Evolutionary conservation across 1,140 invertebrate species (phyloP), one percentile per base, ranked within the genome.

Genomic region (Chelonus insularis): DNA sequence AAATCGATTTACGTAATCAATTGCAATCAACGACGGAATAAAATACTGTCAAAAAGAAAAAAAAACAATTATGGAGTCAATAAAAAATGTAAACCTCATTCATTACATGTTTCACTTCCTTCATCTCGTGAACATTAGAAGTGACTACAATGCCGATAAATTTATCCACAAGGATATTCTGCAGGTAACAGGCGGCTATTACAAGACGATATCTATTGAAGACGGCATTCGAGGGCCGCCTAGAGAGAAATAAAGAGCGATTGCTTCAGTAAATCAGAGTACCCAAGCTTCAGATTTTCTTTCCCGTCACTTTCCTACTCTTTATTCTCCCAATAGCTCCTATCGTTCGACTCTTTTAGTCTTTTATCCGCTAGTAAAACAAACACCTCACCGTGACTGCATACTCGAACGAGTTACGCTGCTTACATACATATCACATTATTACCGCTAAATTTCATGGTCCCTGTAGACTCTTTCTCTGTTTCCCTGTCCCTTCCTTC

Each of bases 161-260:
- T 55, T 55, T 32, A 34, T 51, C 52, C 34, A 11, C 16, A 18
- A 11, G 16, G 52, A 55, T 36, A 55, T 78, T 80, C 25, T 29
- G n/a, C 79, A 80, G 77, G 77, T 80, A 81, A 81, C 77, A 76
- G 76, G 74, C 76, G 75, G 76, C 79, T 79, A 81, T 81, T 81
- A 80, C 79, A 80, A 74, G 78, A 62, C 78, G 75, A 79, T 81
- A 81, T 81, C 79, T 74, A 81, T 81, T 71, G 77, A 78, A 68
- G 67, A 70, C 69, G 72, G 66, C 72, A 69, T 45, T 63, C 62
- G 70, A 81, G 72, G 72, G 77, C 74, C 79, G 78, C 79, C 79
- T 81, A 71, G 79, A 81, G 79, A 80, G 79, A 81, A 81, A 81
- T 80, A 81, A 81, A 81, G 78, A 81, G 77, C 73, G 77, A 81